Conservation (phyloP, 2,797 vertebrate species). For the Lacerta bilineata region DNA sequence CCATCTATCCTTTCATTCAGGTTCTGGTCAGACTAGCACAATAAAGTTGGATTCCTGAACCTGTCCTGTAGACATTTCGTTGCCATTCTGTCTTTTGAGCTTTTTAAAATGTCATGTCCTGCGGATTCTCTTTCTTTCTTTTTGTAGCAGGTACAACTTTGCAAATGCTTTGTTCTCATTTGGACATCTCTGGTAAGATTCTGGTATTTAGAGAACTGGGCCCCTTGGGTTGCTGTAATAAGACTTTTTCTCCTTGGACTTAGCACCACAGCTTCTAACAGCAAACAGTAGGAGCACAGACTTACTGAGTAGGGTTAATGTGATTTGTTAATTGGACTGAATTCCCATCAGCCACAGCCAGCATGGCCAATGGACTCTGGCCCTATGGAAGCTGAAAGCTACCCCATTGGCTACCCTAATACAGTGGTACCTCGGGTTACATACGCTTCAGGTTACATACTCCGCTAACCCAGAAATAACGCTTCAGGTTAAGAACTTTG, state of each 20-base stretch:
- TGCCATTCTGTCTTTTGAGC: conserved; percentile 3
- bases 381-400: too few species aligned
- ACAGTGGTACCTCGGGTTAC: too few species aligned
- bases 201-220: not conserved
- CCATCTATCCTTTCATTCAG: conserved; percentile 19
- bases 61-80: not conserved
- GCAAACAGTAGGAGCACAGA: not conserved
- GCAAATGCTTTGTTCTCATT: not conserved
- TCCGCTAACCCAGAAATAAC: too few species aligned
- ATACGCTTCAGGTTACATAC: too few species aligned
- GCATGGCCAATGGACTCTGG: too few species aligned
- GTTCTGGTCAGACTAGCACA: conserved; percentile 6
- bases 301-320: not conserved
- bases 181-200: not conserved
- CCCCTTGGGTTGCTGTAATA: not conserved
- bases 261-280: not conserved
- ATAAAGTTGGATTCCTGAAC: conserved; percentile 18
- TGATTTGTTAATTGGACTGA: too few species aligned
- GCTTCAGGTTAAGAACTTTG: too few species aligned
- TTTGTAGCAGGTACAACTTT: not conserved
- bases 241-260: not conserved
- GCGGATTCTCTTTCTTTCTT: too few species aligned
- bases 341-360: too few species aligned
- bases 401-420: too few species aligned
- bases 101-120: not conserved